Evolutionary conservation across 1,140 invertebrate genomes (phyloP).

Genomic region (Arion vulgaris): DNA sequence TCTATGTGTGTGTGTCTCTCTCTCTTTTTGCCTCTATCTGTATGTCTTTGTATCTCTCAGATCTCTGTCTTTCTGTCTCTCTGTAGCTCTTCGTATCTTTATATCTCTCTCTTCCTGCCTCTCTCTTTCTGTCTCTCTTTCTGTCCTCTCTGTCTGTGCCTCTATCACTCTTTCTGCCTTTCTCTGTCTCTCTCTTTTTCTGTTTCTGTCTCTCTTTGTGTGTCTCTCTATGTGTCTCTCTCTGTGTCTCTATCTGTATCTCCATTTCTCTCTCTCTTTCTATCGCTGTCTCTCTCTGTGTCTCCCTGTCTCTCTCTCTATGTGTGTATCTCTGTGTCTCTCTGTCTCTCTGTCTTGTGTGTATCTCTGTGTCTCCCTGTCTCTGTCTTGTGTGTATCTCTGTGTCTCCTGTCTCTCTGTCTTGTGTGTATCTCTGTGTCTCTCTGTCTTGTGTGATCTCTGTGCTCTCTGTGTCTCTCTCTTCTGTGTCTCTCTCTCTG

Average conservation of each 20-base stretch:
- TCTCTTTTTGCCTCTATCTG: too few species aligned
- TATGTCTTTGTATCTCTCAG: too few species aligned
- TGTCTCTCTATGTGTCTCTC: conserved; percentile 11
- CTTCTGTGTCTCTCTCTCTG: background rate
- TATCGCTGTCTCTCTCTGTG: background rate
- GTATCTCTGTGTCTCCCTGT: too few species aligned
- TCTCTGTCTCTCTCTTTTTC: too few species aligned
- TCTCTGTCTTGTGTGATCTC: background rate
- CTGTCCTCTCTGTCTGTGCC: background rate
- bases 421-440: conserved; percentile 1
- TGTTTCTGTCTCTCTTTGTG: too few species aligned
- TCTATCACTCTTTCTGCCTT: too few species aligned
- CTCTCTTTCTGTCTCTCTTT: background rate
- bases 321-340: background rate
- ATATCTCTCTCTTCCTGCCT: too few species aligned
- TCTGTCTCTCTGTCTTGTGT: conserved; percentile 2
- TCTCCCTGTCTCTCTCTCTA: background rate
- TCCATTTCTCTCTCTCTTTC: background rate
- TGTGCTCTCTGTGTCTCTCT: conserved; percentile 13
- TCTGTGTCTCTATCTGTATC: conserved; percentile 10
- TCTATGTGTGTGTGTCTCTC: too few species aligned
- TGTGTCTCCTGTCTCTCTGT: too few species aligned
- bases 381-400: too few species aligned
- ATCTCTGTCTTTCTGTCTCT: too few species aligned
- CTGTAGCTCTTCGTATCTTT: too few species aligned